phyloP scores from a whole-genome alignment of 2,113 vertebrate species.

The Nyctibius bracteatus region DNA sequence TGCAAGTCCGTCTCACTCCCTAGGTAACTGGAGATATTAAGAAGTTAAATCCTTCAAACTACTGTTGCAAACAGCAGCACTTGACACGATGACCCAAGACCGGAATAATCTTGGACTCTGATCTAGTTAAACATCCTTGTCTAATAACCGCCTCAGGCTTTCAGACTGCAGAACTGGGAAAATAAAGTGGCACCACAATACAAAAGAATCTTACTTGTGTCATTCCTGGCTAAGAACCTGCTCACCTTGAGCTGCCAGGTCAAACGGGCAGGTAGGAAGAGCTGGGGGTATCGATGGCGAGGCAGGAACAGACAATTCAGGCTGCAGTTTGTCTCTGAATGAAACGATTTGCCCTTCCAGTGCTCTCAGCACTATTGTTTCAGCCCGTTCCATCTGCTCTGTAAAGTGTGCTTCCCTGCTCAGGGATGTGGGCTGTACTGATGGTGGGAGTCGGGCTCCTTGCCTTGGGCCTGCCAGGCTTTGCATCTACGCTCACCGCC shows the following conservation, averaged over 20 bases:
- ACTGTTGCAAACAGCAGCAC: constrained; percentile 45
- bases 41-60: constrained; percentile 56
- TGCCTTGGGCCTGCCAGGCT: not conserved
- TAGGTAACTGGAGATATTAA: not conserved
- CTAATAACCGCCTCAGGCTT: constrained; percentile 45
- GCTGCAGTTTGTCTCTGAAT: not conserved
- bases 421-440: not conserved
- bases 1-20: not conserved
- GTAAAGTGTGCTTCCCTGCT: not conserved
- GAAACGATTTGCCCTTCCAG: not conserved
- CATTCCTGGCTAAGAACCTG: not conserved
- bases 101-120: constrained; percentile 41
- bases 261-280: not conserved
- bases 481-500: not conserved
- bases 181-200: not conserved
- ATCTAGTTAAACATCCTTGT: constrained; percentile 54
- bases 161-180: not conserved
- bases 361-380: not conserved
- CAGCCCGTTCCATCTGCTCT: not conserved
- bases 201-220: not conserved
- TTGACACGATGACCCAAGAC: constrained; percentile 59
- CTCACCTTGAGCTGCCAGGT: not conserved
- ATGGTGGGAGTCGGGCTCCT: not conserved
- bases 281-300: not conserved
- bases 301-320: not conserved